Conservation (phyloP, 2,113 vertebrate species). For the Dipodomys spectabilis region DNA sequence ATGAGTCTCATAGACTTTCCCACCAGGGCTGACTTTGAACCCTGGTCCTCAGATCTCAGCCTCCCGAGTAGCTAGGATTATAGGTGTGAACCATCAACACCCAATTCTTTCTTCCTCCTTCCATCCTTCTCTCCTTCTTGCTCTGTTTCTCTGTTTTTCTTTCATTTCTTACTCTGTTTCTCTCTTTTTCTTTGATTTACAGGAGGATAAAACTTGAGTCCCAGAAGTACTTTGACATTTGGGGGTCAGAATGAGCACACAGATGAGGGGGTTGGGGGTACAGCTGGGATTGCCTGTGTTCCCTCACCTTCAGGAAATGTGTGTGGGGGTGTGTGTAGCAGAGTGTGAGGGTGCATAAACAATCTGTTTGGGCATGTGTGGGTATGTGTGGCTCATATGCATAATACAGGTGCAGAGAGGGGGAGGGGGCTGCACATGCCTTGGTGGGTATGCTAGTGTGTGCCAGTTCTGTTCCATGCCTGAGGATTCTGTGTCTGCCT, state of each 20-base stretch:
- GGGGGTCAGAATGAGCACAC: not conserved
- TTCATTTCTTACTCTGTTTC: not conserved
- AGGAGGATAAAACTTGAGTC: not conserved
- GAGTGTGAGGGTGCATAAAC: accelerated
- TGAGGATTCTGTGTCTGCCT: not conserved
- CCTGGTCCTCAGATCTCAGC: no score
- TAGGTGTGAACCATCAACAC: no score
- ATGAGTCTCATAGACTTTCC: no score
- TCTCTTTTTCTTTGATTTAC: not conserved
- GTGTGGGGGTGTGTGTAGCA: not conserved
- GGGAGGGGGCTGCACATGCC: not conserved
- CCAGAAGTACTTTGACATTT: not conserved
- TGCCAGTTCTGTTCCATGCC: not conserved
- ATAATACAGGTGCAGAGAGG: not conserved
- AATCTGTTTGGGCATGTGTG: not conserved
- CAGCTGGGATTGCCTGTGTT: not conserved
- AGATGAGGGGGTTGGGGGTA: not conserved
- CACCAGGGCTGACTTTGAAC: no score
- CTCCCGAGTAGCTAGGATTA: no score
- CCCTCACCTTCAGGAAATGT: not conserved
- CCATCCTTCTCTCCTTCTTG: not conserved
- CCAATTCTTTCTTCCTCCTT: no score
- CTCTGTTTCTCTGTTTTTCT: not conserved
- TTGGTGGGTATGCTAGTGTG: not conserved
- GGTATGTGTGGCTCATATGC: no score